Base-by-base conservation (phyloP, 2,113 vertebrate genomes). In the Excalfactoria chinensis region DNA sequence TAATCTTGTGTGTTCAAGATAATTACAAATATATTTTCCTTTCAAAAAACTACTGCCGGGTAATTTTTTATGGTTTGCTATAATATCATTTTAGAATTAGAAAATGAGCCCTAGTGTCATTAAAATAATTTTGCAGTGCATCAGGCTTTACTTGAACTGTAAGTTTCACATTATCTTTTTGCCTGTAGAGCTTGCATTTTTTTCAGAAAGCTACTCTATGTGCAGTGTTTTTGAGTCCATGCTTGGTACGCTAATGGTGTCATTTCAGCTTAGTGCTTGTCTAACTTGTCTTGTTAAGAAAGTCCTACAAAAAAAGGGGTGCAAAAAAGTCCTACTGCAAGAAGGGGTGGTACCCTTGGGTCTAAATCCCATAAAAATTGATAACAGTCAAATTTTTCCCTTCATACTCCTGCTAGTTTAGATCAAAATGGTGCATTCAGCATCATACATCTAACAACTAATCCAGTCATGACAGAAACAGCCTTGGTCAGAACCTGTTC, bases 21-120 rank as follows among this genome's bases (percentile, higher is more conserved):
- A 97, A 98, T 98, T 97, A 96, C 90, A 97, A 96, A 97, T 97
- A 93, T 95, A 93, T 97, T 89, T 84, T 92, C 95, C 92, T 86
- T 95, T 96, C 81, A 93, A 84, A 93, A 94, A 95, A 82, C 60
- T 81, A 86, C 91, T 93, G 92, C 92, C 0, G 92, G 77, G 87
- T 97, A 93, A 95, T 96, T 96, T 97, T 97, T 97, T 94, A 94
- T 93, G 89, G 84, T 97, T 95, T 96, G 68, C 93, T 95, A 75
- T 95, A 95, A 97, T 91, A 91, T 90, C 37, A 95, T 95, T 95
- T 95, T 95, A 93, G 89, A 97, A 95, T 91, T 95, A 95, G 87
- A 96, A 96, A 97, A 96, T 95, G 96, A 96, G 63, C 86, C 70
- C 30, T 62, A 70, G 67, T 84, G 90, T 92, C 76, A 93, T 96